Conservation (phyloP, 2,113 vertebrate genomes). For the Elanoides forficatus region DNA sequence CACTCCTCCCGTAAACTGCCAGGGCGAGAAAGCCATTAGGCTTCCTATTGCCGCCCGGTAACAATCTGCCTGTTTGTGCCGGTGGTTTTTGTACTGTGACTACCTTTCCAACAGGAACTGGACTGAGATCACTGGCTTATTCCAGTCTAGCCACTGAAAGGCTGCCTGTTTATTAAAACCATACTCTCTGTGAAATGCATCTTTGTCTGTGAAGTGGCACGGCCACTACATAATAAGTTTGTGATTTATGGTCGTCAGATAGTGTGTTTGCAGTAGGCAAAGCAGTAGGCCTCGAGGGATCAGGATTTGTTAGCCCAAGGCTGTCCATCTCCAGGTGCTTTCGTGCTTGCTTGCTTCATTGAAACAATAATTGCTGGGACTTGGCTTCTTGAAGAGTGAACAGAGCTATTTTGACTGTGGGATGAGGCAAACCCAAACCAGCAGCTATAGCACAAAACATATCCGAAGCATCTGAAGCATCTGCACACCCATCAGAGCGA, state of each 20-base stretch:
- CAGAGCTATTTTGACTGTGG: fast-evolving
- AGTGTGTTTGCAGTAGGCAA: not conserved
- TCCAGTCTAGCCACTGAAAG: conserved; percentile 40
- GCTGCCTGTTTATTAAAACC: conserved; percentile 53
- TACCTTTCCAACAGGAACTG: conserved; percentile 42
- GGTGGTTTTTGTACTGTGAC: not conserved
- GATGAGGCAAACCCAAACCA: not conserved
- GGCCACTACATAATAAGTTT: not conserved
- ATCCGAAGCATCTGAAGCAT: not conserved
- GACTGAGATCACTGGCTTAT: conserved; percentile 42
- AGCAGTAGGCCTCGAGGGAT: not conserved
- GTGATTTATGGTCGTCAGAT: conserved; percentile 34
- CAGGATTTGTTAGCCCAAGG: not conserved
- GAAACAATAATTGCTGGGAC: not conserved
- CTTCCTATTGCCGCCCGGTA: not conserved
- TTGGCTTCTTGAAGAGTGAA: not conserved
- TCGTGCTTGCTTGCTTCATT: not conserved
- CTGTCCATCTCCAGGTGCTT: conserved; percentile 13
- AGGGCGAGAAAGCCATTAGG: not conserved
- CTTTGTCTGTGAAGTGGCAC: conserved; percentile 5
- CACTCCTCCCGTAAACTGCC: not conserved
- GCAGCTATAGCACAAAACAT: not conserved
- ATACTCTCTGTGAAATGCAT: conserved; percentile 54
- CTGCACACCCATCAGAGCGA: not conserved
- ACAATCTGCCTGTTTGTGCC: not conserved